Conservation (phyloP, 2,888 invertebrate species). For the Tetranychus truncatus region DNA sequence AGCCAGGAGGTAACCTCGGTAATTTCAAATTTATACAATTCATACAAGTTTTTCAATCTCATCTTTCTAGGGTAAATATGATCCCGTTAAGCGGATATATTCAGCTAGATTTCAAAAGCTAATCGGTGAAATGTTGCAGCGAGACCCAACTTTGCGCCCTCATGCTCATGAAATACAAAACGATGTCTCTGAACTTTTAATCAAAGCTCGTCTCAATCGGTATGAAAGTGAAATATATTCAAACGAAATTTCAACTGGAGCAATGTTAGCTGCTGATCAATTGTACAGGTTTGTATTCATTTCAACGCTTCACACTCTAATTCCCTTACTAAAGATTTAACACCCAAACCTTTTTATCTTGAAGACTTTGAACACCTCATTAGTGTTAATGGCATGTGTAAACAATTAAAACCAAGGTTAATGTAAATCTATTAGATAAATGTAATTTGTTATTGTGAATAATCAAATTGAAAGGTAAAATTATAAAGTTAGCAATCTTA, state of each 20-base stretch:
- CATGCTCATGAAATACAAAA: constrained; percentile 44
- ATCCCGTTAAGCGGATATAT: constrained; percentile 46
- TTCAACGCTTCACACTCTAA: neutral
- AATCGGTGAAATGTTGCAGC: constrained; percentile 44
- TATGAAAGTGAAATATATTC: neutral
- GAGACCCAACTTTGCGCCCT: constrained; percentile 44
- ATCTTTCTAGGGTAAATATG: constrained; percentile 43
- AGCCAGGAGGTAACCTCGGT: neutral
- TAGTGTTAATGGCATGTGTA: too few species aligned
- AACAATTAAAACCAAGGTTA: too few species aligned
- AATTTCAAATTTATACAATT: neutral
- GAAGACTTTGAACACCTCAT: too few species aligned
- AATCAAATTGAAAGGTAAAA: too few species aligned
- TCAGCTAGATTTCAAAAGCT: constrained; percentile 45
- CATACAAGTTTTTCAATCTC: too few species aligned
- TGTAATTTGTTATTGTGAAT: too few species aligned
- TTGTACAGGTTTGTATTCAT: neutral
- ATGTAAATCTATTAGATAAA: too few species aligned
- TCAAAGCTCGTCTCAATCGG: constrained; percentile 5
- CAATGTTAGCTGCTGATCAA: neutral
- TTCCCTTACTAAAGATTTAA: constrained; percentile 32
- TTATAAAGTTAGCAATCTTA: too few species aligned
- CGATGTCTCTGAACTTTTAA: constrained; percentile 25
- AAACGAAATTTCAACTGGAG: neutral
- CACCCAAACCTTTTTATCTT: too few species aligned